phyloP scores from a whole-genome alignment of 2,888 invertebrate genomes.

The Colostygia pectinataria region DNA sequence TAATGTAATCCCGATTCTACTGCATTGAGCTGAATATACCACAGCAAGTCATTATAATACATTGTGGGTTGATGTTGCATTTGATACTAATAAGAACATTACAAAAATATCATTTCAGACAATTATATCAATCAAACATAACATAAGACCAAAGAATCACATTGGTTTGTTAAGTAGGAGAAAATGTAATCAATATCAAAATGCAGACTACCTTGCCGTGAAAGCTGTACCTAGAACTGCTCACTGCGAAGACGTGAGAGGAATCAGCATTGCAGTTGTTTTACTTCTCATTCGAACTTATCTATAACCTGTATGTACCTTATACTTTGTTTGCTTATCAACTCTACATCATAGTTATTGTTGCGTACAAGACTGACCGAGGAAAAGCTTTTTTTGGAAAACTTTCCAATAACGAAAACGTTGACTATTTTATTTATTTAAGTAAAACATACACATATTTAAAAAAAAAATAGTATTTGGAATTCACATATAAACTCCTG shows the following conservation, averaged over 20 bases:
- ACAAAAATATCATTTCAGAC: constrained; percentile 43
- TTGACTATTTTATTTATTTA: too few species aligned
- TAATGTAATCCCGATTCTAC: constrained; percentile 62
- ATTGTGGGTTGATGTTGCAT: constrained; percentile 58
- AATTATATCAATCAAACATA: constrained; percentile 33
- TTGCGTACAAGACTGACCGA: constrained; percentile 12
- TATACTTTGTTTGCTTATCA: constrained; percentile 37
- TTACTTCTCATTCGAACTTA: constrained; percentile 50
- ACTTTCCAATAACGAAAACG: too few species aligned
- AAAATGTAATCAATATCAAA: constrained; percentile 61
- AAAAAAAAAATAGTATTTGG: too few species aligned
- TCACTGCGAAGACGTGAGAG: constrained; percentile 51
- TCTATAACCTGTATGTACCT: constrained; percentile 38
- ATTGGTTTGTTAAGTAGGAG: constrained; percentile 36
- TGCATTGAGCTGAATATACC: too few species aligned
- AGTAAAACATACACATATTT: too few species aligned
- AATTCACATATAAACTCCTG: background rate
- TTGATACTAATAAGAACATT: constrained; percentile 39
- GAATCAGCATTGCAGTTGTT: constrained; percentile 58
- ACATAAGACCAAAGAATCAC: constrained; percentile 36
- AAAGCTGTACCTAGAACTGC: constrained; percentile 71
- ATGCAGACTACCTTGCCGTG: constrained; percentile 65
- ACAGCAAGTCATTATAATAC: constrained; percentile 3
- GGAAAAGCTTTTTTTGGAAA: background rate
- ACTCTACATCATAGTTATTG: constrained; percentile 29